Evolutionary conservation across 1,140 invertebrate genomes (phyloP), one percentile per base, ranked within the genome.

Genomic region (Pogonomyrmex barbatus): DNA sequence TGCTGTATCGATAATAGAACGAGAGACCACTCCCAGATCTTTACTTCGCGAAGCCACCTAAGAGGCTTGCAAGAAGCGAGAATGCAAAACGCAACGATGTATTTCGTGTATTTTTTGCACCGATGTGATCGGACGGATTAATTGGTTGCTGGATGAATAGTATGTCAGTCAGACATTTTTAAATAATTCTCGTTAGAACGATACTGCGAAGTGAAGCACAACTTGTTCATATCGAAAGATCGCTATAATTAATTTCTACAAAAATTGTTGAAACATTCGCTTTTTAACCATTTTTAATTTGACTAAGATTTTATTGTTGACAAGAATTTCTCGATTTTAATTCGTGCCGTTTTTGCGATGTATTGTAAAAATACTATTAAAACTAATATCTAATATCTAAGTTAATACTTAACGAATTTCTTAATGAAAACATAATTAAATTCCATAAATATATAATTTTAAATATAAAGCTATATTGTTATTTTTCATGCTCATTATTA

Each of bases 101-200:
- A 45, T 70, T 70, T 70, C 24, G 36, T 14, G 30, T 60, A 39
- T 60, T 82, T 82, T 82, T 71, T 73, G 42, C 52, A 63, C 42
- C 47, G 56, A 42, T 65, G 45, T 9, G 39, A 82, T 71, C 78
- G 39, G 52, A 36, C 45, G 65, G 52, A 82, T 82, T 82, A 82
- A 82, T 79, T 71, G 50, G 78, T 45, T 82, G 78, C 78, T 36
- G 65, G 14, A 58, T 60, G 78, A 82, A 82, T 82, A 12, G 65
- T 30, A 82, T 14, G 17, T 82, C 78, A 71, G 45, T 47, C 39
- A 71, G 52, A 58, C 30, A 58, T 9, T 47, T 71, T 71, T 42
- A 60, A 76, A 62, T 71, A 52, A 62, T 42, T 71, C 36, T 14
- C 14, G 33, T 70, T 39, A 2, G 12, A 45, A 70, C 52, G 67